Evolutionary conservation across 2,113 vertebrate genomes (phyloP), one percentile per base, ranked within the genome.

Genomic region (Microtus richardsoni): DNA sequence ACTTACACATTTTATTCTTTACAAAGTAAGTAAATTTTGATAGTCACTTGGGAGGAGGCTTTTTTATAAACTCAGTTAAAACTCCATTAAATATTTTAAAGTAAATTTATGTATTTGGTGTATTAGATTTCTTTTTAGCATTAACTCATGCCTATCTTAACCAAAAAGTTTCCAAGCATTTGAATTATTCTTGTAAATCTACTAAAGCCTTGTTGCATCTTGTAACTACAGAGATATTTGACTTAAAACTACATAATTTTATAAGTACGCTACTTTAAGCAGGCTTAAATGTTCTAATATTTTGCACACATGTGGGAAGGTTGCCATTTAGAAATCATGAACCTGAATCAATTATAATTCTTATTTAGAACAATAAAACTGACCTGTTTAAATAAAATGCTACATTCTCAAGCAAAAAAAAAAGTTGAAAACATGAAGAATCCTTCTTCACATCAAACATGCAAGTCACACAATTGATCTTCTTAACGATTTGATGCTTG

Each of bases 21-120:
- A 28, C 68, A 87, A 93, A 89, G 33, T 54, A 83, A 82, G 16
- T 10, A 87, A 74, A 95, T 44, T 77, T 88, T 80, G 39, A 89
- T 26, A 91, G n/a, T 16, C 54, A 28, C 19, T 86, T 73, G 70
- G 54, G 74, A 94, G 70, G 49, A 75, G 16, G 21, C 5, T 74
- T 93, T 95, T 95, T 92, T 84, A n/a, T 75, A 85, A 83, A 84
- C 90, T 91, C 30, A 62, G 66, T 89, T 89, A 94, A 83, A 96
- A 91, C 0, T 7, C 14, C 33, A n/a, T 80, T n/a, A 75, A 64
- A 83, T 66, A 93, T 91, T 93, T 95, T 62, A 10, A 91, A 96
- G 1, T 85, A 90, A 58, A 80, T 62, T 30, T 60, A 80, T 33
- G n/a, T 58, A 85, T 54, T 58, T 95, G 16, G 49, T 74, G 3